Evolutionary conservation across 2,797 vertebrate genomes (phyloP).

Genomic region (Salmo trutta): DNA sequence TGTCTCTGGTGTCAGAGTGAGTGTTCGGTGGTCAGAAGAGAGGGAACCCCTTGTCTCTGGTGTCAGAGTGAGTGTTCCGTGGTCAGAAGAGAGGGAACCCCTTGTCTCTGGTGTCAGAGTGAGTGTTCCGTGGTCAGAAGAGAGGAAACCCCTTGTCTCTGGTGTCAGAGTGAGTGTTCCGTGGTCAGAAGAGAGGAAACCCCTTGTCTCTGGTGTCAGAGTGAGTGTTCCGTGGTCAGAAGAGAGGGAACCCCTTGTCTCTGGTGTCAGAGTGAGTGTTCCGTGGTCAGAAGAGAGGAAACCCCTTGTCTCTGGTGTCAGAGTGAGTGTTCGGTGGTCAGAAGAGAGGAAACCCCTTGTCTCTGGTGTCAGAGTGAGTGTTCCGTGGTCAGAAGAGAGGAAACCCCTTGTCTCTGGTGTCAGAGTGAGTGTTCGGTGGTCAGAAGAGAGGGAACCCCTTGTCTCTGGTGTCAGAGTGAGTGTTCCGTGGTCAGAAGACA

Average conservation of each 20-base stretch:
- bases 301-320: constrained; percentile 27
- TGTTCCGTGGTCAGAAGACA: constrained; percentile 28
- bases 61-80: no score
- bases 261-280: constrained; percentile 14
- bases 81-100: constrained; percentile 9
- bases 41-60: constrained; percentile 3
- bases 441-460: constrained; percentile 30
- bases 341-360: constrained; percentile 38
- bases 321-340: constrained; percentile 18
- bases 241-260: constrained; percentile 19
- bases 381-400: constrained; percentile 31
- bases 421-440: no score
- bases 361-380: constrained; percentile 22
- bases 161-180: constrained; percentile 17
- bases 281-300: constrained; percentile 25
- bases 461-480: constrained; percentile 25
- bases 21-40: constrained; percentile 26
- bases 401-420: constrained; percentile 25
- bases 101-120: constrained; percentile 23
- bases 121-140: constrained; percentile 18
- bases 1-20: constrained; percentile 23
- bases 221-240: constrained; percentile 17
- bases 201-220: constrained; percentile 25
- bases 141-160: constrained; percentile 41
- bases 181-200: constrained; percentile 40